These are phyloP conservation scores for Danio aesculapii DNA, from an alignment of 2,797 vertebrate genomes.

Conservation along the genomic window DNA sequence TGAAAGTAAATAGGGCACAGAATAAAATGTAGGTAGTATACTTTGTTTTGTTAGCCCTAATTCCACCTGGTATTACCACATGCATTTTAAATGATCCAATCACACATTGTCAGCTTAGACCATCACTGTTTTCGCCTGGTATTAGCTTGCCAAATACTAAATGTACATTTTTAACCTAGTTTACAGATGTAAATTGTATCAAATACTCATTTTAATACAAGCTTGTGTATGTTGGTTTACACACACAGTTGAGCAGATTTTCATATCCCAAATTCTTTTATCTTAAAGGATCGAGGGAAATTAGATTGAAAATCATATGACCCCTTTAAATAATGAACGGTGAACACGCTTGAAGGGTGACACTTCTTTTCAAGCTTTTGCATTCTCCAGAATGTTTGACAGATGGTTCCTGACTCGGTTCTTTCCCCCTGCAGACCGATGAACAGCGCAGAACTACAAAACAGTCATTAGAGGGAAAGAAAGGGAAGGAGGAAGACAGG, in stretches of 20 bases:
- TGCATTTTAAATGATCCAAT: too few relatives aligned
- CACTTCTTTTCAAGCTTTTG: conserved; percentile 23
- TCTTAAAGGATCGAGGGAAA: neutral
- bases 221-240: too few relatives aligned
- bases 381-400: conserved; percentile 50
- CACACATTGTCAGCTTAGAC: too few relatives aligned
- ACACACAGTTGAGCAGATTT: too few relatives aligned
- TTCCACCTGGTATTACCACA: too few relatives aligned
- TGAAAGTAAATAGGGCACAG: neutral
- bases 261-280: neutral
- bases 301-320: neutral
- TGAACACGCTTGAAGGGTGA: conserved; percentile 35
- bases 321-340: conserved; percentile 11
- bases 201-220: too few relatives aligned
- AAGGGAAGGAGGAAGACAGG: conserved; percentile 26
- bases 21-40: neutral
- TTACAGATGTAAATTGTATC: too few relatives aligned
- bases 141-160: too few relatives aligned
- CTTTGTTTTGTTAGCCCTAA: too few relatives aligned
- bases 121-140: too few relatives aligned
- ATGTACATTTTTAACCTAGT: too few relatives aligned
- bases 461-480: conserved; percentile 57
- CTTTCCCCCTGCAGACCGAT: conserved; percentile 48
- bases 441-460: conserved; percentile 47
- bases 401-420: conserved; percentile 51